Evolutionary conservation across 35 echinoderm and acorn worm species (phyloP).

Genomic region (Apostichopus californicus): DNA sequence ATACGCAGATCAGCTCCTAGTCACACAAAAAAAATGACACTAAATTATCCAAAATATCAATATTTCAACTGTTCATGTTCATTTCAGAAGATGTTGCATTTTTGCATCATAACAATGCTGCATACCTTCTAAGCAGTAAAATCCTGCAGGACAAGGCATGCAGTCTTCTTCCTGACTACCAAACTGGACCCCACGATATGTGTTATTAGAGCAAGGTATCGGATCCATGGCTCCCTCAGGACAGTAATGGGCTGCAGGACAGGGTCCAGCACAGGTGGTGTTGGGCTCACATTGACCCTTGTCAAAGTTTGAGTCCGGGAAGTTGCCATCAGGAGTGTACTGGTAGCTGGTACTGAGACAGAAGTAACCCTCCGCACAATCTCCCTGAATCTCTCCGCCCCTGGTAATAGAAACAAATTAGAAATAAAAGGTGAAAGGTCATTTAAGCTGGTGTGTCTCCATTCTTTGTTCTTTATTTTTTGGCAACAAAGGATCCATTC

Average conservation of each 20-base stretch:
- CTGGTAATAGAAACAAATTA: slow-evolving; percentile 7
- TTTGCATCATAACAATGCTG: too few relatives aligned
- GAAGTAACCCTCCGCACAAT: slow-evolving; percentile 93
- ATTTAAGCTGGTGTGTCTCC: too few relatives aligned
- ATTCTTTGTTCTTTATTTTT: too few relatives aligned
- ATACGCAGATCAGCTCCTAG: background rate
- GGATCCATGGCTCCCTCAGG: slow-evolving; percentile 85
- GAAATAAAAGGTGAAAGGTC: too few relatives aligned
- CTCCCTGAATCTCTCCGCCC: slow-evolving; percentile 81
- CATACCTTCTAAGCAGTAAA: slow-evolving; percentile 87
- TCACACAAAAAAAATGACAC: background rate
- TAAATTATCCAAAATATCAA: background rate
- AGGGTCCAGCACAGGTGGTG: slow-evolving; percentile 89
- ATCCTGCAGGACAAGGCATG: slow-evolving; percentile 72
- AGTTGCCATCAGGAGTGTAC: slow-evolving; percentile 71
- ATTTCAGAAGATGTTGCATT: background rate
- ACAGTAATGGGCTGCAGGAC: slow-evolving; percentile 89
- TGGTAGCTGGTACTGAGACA: slow-evolving; percentile 82
- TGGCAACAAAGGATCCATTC: too few relatives aligned
- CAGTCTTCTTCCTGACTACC: slow-evolving; percentile 86
- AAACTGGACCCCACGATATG: slow-evolving; percentile 69
- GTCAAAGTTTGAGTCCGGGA: slow-evolving; percentile 73
- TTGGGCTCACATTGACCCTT: slow-evolving; percentile 82
- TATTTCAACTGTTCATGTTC: background rate
- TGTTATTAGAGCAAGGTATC: slow-evolving; percentile 80